These are phyloP conservation scores for Cataglyphis hispanica DNA, from an alignment of 1,140 invertebrate genomes.

Conservation along the genomic window DNA sequence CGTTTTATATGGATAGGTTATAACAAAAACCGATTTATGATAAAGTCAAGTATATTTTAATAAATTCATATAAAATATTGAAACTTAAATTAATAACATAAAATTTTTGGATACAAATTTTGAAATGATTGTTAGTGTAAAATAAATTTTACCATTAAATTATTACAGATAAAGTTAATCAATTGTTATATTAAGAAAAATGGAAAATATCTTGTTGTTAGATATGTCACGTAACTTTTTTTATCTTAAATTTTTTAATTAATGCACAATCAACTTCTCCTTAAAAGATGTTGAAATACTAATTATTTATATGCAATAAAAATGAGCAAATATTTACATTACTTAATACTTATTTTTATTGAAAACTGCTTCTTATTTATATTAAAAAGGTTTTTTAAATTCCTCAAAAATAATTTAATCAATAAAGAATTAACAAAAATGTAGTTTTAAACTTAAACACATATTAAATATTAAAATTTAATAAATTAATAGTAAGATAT, in stretches of 20 bases:
- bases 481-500: neutral
- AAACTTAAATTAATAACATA: conserved; percentile 23
- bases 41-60: conserved; percentile 6
- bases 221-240: neutral
- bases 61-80: conserved; percentile 38
- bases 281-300: neutral
- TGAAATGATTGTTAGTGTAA: neutral
- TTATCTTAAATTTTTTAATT: neutral
- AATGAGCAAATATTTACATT: neutral
- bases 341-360: neutral
- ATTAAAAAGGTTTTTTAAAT: neutral
- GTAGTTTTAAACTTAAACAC: neutral
- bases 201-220: neutral
- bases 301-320: neutral
- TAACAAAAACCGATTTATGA: conserved; percentile 33
- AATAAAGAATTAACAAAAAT: neutral
- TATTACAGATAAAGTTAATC: neutral
- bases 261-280: neutral
- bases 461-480: conserved; percentile 11
- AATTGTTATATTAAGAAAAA: neutral
- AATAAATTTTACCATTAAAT: conserved; percentile 15
- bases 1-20: conserved; percentile 29
- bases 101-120: neutral
- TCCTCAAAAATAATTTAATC: neutral
- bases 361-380: too few relatives aligned